Evolutionary conservation across 2,113 vertebrate genomes (phyloP).

Genomic region (Atractosteus spatula): DNA sequence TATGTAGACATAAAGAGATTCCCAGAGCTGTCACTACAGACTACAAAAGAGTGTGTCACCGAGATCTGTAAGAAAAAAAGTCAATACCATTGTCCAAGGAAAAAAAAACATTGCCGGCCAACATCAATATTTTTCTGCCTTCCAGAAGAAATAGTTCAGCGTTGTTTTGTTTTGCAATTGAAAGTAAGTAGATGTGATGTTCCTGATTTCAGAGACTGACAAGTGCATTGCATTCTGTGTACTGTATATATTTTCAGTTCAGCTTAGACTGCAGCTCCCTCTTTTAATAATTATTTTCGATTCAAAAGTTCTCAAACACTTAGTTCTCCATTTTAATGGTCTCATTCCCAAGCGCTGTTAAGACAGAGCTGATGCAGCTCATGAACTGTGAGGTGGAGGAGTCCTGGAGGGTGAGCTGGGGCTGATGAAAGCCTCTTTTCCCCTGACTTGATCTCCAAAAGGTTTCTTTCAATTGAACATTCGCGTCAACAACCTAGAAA

Average conservation of each 20-base stretch:
- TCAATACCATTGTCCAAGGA: conserved; percentile 28
- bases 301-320: too few species aligned
- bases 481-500: background rate
- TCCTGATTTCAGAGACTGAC: background rate
- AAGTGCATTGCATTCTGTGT: background rate
- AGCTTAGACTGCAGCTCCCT: background rate
- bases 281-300: too few species aligned
- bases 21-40: conserved; percentile 33
- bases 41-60: conserved; percentile 27
- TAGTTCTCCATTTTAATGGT: too few species aligned
- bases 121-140: conserved; percentile 3
- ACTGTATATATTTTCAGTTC: background rate
- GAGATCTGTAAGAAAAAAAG: conserved; percentile 16
- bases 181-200: background rate
- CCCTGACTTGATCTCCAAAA: conserved; percentile 13
- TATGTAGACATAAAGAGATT: conserved; percentile 32
- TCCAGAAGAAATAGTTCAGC: conserved; percentile 17
- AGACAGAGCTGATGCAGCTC: too few species aligned
- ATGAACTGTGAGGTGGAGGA: too few species aligned
- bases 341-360: too few species aligned
- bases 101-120: conserved; percentile 16
- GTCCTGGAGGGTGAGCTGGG: too few species aligned
- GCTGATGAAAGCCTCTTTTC: conserved; percentile 22
- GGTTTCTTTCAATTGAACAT: conserved; percentile 4
- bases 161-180: background rate